Conservation (phyloP, 2,797 vertebrate genomes). For the Hydrophis major region DNA sequence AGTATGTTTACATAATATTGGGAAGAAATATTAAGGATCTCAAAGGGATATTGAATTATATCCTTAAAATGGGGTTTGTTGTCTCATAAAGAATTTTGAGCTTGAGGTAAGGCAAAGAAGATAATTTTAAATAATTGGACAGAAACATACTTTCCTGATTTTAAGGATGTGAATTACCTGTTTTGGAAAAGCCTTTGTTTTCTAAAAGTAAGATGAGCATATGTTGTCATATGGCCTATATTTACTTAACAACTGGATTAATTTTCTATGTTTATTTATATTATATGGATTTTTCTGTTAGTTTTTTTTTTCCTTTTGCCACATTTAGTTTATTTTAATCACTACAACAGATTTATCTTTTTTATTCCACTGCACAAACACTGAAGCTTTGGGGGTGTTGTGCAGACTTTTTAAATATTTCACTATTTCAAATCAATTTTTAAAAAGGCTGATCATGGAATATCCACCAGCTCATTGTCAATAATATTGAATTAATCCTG, state of each 20-base stretch:
- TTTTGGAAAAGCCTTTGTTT: neutral
- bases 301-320: neutral
- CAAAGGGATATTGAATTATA: neutral
- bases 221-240: neutral
- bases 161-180: neutral
- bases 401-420: neutral
- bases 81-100: neutral
- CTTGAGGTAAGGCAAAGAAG: neutral
- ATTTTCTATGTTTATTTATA: neutral
- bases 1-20: neutral
- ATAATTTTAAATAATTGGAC: neutral
- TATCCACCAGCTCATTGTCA: neutral
- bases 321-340: neutral
- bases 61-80: neutral
- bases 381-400: neutral
- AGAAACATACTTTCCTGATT: neutral
- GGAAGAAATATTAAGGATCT: neutral
- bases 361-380: neutral
- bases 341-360: neutral
- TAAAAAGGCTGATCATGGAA: neutral
- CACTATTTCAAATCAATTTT: neutral
- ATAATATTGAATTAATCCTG: neutral
- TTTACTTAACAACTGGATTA: neutral
- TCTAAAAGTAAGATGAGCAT: neutral
- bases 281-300: neutral